These are phyloP conservation scores for Erebia ligea DNA, from an alignment of 2,888 invertebrate species.

Conservation along the genomic window DNA sequence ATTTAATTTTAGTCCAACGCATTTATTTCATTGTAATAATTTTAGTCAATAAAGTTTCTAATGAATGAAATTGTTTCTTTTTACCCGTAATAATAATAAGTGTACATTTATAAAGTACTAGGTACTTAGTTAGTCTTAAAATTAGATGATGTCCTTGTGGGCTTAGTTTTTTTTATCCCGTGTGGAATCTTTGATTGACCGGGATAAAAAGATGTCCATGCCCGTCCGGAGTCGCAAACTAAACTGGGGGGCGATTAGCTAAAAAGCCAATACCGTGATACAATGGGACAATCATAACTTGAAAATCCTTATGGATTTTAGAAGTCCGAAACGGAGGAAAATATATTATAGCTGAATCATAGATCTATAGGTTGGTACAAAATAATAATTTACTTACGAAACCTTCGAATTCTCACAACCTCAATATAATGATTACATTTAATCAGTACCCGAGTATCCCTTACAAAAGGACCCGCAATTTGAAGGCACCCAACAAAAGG, in stretches of 20 bases:
- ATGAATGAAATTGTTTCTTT: constrained; percentile 22
- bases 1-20: constrained; percentile 46
- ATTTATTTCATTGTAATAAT: constrained; percentile 48
- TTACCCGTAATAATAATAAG: not conserved
- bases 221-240: too few species aligned
- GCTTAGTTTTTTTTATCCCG: too few species aligned
- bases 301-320: too few species aligned
- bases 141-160: too few species aligned
- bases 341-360: not conserved
- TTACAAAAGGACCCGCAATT: constrained; percentile 66
- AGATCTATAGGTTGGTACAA: not conserved
- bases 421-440: constrained; percentile 32
- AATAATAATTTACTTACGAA: not conserved
- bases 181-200: too few species aligned
- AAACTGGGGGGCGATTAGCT: too few species aligned
- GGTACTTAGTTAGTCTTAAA: too few species aligned
- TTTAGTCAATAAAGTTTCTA: constrained; percentile 37
- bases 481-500: constrained; percentile 55
- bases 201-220: too few species aligned
- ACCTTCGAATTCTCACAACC: not conserved
- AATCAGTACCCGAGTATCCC: constrained; percentile 56
- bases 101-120: not conserved
- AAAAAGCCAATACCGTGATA: too few species aligned
- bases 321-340: too few species aligned
- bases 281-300: too few species aligned